Percentiles rank a stretch among this genome's conserved stretches.
phyloP scores from a whole-genome alignment of 2,888 invertebrate genomes.

The Anorthoa munda region DNA sequence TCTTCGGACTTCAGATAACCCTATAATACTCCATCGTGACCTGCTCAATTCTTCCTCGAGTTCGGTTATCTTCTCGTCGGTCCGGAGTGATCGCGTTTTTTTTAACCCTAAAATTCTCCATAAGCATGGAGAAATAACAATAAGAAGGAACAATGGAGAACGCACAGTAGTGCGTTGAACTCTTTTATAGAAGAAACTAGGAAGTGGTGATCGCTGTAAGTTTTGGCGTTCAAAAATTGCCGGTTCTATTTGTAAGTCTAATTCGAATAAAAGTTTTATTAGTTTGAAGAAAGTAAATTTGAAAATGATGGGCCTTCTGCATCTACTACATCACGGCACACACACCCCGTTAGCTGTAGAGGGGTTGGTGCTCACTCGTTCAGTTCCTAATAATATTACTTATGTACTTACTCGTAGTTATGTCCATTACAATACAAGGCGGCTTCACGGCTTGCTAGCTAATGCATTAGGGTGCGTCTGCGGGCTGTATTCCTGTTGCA shows the following conservation, averaged over 20 bases:
- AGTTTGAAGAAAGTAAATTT: background rate
- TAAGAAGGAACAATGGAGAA: too few species aligned
- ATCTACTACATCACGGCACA: background rate
- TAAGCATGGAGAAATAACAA: too few species aligned
- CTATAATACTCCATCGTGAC: too few species aligned
- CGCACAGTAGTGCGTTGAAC: background rate
- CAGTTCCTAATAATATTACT: conserved; percentile 19
- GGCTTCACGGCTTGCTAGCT: background rate
- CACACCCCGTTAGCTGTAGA: conserved; percentile 20
- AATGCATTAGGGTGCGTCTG: conserved; percentile 37
- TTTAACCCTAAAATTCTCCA: too few species aligned
- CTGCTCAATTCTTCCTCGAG: too few species aligned
- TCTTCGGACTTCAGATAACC: too few species aligned
- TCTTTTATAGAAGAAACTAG: background rate
- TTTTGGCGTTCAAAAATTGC: background rate
- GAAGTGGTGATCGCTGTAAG: background rate
- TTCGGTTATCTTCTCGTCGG: too few species aligned
- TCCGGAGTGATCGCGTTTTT: too few species aligned
- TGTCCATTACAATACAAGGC: conserved; percentile 4
- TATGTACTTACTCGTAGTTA: background rate
- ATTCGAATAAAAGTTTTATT: background rate
- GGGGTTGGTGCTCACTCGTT: conserved; percentile 11
- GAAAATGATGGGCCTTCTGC: conserved; percentile 17
- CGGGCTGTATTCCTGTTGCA: conserved; percentile 17
- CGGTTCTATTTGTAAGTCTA: too few species aligned